These are phyloP conservation scores for Vespertilio murinus DNA, from an alignment of 2,797 vertebrate genomes.

Conservation along the genomic window DNA sequence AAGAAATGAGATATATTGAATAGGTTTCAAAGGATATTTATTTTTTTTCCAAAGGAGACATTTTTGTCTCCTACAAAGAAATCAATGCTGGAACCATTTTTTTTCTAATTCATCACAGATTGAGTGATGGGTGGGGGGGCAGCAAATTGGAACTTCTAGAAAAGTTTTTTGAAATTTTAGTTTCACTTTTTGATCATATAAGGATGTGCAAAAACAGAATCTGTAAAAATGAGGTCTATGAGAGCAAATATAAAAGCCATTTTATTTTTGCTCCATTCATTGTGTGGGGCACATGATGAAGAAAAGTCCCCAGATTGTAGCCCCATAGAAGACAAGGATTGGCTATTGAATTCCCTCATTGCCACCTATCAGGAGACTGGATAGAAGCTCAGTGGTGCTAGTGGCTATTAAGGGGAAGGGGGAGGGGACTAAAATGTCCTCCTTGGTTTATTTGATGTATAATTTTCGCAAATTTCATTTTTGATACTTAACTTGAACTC, in stretches of 20 bases:
- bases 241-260: slow-evolving; percentile 2
- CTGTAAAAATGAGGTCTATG: background rate
- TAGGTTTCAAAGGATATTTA: background rate
- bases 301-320: background rate
- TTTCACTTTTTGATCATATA: slow-evolving; percentile 14
- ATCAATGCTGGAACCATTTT: slow-evolving; percentile 11
- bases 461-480: slow-evolving; percentile 1
- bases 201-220: slow-evolving; percentile 25
- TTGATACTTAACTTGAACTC: slow-evolving; percentile 23
- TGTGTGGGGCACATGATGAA: background rate
- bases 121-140: background rate
- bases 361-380: background rate
- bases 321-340: background rate
- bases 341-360: background rate
- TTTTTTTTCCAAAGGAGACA: slow-evolving; percentile 22
- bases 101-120: background rate
- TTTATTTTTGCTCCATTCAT: slow-evolving; percentile 22
- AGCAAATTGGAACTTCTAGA: slow-evolving; percentile 34
- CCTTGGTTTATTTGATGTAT: background rate
- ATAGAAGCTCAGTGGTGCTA: background rate
- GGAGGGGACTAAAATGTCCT: background rate
- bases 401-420: background rate
- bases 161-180: slow-evolving; percentile 14
- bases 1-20: background rate
- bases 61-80: background rate